phyloP scores from a whole-genome alignment of 2,113 vertebrate species.

The Hypocryptadius cinnamomeus region DNA sequence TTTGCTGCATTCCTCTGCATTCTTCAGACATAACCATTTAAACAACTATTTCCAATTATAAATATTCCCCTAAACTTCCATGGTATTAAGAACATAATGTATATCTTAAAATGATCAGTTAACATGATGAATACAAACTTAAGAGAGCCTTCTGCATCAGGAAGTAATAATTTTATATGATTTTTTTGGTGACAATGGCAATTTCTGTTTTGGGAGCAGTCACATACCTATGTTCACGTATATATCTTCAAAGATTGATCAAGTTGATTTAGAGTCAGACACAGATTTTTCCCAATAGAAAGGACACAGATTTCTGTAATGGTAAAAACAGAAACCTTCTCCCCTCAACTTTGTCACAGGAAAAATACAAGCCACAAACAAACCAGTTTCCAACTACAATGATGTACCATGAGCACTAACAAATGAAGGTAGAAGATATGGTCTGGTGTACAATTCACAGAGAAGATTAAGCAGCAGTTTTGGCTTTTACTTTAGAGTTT shows the following conservation, averaged over 20 bases:
- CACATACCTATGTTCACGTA: not conserved
- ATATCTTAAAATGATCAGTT: constrained; percentile 21
- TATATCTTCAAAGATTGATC: not conserved
- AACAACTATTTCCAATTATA: constrained; percentile 55
- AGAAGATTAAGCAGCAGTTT: not conserved
- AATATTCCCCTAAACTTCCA: constrained; percentile 57
- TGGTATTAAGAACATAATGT: constrained; percentile 36
- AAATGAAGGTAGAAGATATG: not conserved
- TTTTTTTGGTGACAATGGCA: not conserved
- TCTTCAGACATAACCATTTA: constrained; percentile 46
- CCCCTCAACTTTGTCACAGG: not conserved
- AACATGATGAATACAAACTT: not conserved
- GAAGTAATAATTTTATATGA: constrained; percentile 1
- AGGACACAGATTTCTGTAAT: not conserved
- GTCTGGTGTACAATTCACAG: not conserved
- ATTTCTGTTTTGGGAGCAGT: constrained; percentile 5
- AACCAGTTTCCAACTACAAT: not conserved
- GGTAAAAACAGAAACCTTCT: not conserved
- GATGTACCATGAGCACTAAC: not conserved
- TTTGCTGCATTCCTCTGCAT: constrained; percentile 43
- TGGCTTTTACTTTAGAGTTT: not conserved
- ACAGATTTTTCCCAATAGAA: not conserved
- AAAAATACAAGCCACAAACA: not conserved
- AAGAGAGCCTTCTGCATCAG: not conserved
- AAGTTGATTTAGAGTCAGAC: not conserved